Evolutionary conservation across 1,140 invertebrate genomes (phyloP), one percentile per base, ranked within the genome.

Genomic region (Heliconius eleuchia): DNA sequence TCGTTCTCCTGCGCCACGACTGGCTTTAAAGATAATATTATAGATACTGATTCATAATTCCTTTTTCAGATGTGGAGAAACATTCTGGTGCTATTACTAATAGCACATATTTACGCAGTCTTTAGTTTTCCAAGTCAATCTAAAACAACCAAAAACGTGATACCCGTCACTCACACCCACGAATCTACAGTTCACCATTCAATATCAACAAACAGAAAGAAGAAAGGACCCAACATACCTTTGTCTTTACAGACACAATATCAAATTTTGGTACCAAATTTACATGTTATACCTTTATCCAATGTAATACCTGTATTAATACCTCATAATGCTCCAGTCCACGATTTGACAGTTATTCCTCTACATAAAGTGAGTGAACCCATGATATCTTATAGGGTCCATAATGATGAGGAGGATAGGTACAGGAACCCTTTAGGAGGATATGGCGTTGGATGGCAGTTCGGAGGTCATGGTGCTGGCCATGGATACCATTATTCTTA

Each of bases 401-500:
- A 88, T 50, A 86, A 90, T 50, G 74, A 76, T 3, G 86, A 88
- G 0, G 79, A 86, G 37, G 85, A 92, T n/a, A 77, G 77, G 11
- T 91, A 84, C 72, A 80, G 91, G 23, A 89, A 87, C n/a, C 90
- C 88, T 11, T 83, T 89, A 50, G 92, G 92, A 2, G 92, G 92
- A 3, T 92, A 87, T 79, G 92, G 92, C 1, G 87, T 89, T 1
- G 91, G 92, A 0, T 87, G 91, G 83, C 85, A 84, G 8, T 92
- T 89, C 55, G 92, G 91, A 0, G 92, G 92, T 0, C 91, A 92
- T 30, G 92, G 92, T 0, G 89, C 92, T 9, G 92, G 92, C 0
- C 92, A 94, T 66, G 92, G 92, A 1, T 92, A 89, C 75, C 84
- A 88, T 79, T 92, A 92, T 74, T 82, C 88, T 46, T 92, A 89